Percentiles rank a stretch among this genome's conserved stretches.
phyloP scores from a whole-genome alignment of 2,113 vertebrate genomes.

The Aspidoscelis tigris region DNA sequence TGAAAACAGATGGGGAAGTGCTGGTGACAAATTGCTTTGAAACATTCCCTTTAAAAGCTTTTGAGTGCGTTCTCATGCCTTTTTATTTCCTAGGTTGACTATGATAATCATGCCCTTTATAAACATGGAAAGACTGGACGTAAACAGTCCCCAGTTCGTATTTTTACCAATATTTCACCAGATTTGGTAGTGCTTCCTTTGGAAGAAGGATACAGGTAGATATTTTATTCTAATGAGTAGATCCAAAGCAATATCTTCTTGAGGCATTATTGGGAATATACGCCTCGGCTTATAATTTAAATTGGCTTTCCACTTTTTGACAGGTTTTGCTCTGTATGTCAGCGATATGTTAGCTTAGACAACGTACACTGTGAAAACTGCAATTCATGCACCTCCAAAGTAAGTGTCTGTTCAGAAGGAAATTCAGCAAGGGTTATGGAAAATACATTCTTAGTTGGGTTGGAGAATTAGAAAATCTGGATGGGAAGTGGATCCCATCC shows the following conservation, averaged over 20 bases:
- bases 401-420: conserved; percentile 61
- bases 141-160: conserved; percentile 92
- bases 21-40: no score
- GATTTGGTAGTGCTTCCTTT: conserved; percentile 82
- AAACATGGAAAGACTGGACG: conserved; percentile 93
- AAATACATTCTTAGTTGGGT: no score
- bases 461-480: neutral
- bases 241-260: neutral
- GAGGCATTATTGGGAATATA: neutral
- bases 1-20: neutral
- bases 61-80: conserved; percentile 21
- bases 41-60: neutral
- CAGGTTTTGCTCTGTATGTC: conserved; percentile 88
- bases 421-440: neutral
- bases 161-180: conserved; percentile 91
- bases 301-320: neutral
- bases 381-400: conserved; percentile 92
- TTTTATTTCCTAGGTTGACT: conserved; percentile 86
- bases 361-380: conserved; percentile 92
- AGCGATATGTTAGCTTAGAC: conserved; percentile 84
- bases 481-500: neutral
- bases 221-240: neutral
- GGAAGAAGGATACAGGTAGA: conserved; percentile 93
- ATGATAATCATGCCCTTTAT: conserved; percentile 94
- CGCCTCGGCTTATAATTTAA: neutral